Evolutionary conservation across 2,888 invertebrate species (phyloP), one percentile per base, ranked within the genome.

Genomic region (Melanostoma mellinum): DNA sequence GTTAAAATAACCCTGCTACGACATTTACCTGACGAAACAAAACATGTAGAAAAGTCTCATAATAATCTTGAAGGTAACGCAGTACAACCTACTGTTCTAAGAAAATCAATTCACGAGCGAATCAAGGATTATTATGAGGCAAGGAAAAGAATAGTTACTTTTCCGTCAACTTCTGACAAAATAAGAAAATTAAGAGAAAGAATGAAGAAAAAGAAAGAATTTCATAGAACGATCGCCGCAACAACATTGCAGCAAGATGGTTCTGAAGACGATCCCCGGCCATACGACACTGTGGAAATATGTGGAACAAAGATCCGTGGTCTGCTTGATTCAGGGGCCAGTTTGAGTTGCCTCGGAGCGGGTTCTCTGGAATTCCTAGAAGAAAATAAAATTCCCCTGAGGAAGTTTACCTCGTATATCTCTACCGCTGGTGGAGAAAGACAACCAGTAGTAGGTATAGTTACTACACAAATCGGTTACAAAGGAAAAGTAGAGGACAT

Each of bases 181-280:
- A 6, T 53, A 3, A 35, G 10, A 6, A 53, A 53, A 10, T 10
- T 35, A 36, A 10, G 53, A 53, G 53, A 53, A 3, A 35, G 35
- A 10, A 53, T 53, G n/a, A 53, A 53, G 8, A 53, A 10, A 6
- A 53, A 35, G n/a, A 53, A 35, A 53, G 35, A 53, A 36, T 36
- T 35, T 2, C 33, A 53, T 35, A 53, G 10, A 6, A 6, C 35
- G 6, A 4, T 53, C 2, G 36, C 53, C n/a, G 5, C 53, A 10
- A 53, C 53, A 4, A 35, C 10, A 3, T 10, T 36, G 20, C 20
- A 20, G 20, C 20, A 20, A 10, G 9, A 53, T 10, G 35, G 53
- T 10, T 53, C 53, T 0, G 36, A 4, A 6, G 36, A 36, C 0
- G 36, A 53, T 36, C 53, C 53, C 2, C 35, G 53, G 3, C 36